Evolutionary conservation across 2,113 vertebrate species (phyloP), one percentile per base, ranked within the genome.

Genomic region (Labrus mixtus): DNA sequence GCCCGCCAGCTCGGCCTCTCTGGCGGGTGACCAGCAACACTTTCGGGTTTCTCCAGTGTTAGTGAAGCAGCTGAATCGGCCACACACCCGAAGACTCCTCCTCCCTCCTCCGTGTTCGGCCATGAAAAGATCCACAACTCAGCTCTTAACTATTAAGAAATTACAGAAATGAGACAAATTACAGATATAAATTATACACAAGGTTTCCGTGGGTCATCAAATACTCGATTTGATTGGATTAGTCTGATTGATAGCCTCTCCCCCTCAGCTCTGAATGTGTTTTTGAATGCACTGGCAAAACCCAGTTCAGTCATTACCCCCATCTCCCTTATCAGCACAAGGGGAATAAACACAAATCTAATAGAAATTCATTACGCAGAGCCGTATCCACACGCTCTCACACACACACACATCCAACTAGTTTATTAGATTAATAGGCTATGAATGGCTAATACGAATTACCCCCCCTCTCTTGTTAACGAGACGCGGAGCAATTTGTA

Each of bases 281-380:
- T 90, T 93, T 76, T 93, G 92, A 93, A 82, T 93, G 94, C 83
- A 93, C 93, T 93, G 93, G 79, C 87, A 84, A 88, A 79, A 90
- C 78, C 86, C 93, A 92, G 93, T 87, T 82, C 89, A 88, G 89
- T 92, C 89, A 92, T 94, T 95, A 95, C 89, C 81, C 75, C 64
- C 93, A 87, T 88, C 94, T 92, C 82, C 81, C 94, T 94, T 95
- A 95, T 94, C 94, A 95, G 92, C 90, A 95, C 89, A 73, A 83
- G 91, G 92, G 94, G 93, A 95, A 95, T 95, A 96, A 96, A 94
- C 93, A 90, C 93, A 95, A 94, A 95, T 95, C 86, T 92, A 94
- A 94, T 93, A 95, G 93, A 96, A 96, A 95, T 93, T 95, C 89
- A 93, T 95, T 92, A 93, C 79, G 71, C 82, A 77, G 57, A 81